These are phyloP conservation scores for Lithobates pipiens DNA, from an alignment of 2,797 vertebrate species.

Conservation along the genomic window DNA sequence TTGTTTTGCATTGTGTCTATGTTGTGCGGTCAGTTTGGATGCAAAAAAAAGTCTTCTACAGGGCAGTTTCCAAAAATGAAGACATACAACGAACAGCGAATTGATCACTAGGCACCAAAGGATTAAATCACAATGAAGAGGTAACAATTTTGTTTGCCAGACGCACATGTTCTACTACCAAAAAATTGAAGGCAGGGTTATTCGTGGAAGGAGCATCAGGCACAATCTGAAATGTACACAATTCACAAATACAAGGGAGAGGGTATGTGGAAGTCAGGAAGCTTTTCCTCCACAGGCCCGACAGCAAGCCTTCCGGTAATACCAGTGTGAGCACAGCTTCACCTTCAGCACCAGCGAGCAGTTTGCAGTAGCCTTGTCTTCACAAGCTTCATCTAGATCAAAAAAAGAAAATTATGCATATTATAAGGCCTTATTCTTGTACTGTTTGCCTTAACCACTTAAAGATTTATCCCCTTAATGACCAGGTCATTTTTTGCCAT, in stretches of 20 bases:
- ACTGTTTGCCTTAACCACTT: too few relatives aligned
- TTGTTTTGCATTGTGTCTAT: too few relatives aligned
- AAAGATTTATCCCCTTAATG: too few relatives aligned
- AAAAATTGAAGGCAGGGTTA: slow-evolving; percentile 32
- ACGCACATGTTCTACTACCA: slow-evolving; percentile 14
- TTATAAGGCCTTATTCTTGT: too few relatives aligned
- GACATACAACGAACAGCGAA: slow-evolving; percentile 19
- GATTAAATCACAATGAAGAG: slow-evolving; percentile 38
- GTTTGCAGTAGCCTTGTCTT: slow-evolving; percentile 83
- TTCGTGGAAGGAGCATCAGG: slow-evolving; percentile 25
- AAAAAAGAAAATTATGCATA: slow-evolving; percentile 40
- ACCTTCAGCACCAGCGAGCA: slow-evolving; percentile 84
- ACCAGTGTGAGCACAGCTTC: slow-evolving; percentile 87
- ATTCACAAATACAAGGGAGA: slow-evolving; percentile 40
- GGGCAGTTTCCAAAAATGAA: too few relatives aligned
- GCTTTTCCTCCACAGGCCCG: slow-evolving; percentile 77
- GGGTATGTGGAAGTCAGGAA: slow-evolving; percentile 66
- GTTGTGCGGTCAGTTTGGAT: too few relatives aligned
- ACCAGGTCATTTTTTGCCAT: too few relatives aligned
- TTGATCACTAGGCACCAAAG: slow-evolving; percentile 41
- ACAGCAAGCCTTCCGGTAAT: slow-evolving; percentile 88
- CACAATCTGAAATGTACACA: slow-evolving; percentile 42
- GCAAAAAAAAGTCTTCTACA: too few relatives aligned
- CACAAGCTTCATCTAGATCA: slow-evolving; percentile 76
- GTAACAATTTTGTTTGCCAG: slow-evolving; percentile 48